Evolutionary conservation across 2,888 invertebrate genomes (phyloP).

Genomic region (Dicycla oo): DNA sequence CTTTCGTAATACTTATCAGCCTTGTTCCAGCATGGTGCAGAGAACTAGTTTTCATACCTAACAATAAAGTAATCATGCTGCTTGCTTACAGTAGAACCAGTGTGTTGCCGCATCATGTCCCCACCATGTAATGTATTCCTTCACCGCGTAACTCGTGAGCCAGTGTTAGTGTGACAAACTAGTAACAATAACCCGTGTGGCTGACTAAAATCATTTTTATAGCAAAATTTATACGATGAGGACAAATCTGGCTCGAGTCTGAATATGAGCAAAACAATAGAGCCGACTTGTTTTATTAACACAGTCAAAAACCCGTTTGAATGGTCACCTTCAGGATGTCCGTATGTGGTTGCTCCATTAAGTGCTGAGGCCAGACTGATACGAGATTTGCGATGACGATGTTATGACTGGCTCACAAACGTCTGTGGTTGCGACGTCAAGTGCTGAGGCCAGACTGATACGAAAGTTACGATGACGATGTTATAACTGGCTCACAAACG

Average conservation of each 20-base stretch:
- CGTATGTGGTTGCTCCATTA: neutral
- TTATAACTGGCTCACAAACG: no score
- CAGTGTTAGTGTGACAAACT: conserved; percentile 17
- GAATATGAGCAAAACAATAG: conserved; percentile 22
- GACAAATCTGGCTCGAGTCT: conserved; percentile 14
- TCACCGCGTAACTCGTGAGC: conserved; percentile 37
- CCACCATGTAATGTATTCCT: conserved; percentile 29
- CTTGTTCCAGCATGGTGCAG: neutral
- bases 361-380: no score
- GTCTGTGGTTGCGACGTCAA: no score
- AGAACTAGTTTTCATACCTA: neutral
- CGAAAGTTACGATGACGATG: no score
- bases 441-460: no score
- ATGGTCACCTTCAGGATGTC: conserved; percentile 19
- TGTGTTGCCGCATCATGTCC: neutral
- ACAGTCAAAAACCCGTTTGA: conserved; percentile 9
- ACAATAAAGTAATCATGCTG: neutral
- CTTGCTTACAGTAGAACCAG: neutral
- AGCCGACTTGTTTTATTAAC: conserved; percentile 5
- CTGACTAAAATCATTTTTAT: neutral
- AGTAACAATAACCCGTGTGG: conserved; percentile 1
- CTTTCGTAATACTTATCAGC: neutral
- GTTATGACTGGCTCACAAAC: no score
- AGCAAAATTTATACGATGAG: neutral
- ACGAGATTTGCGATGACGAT: no score